Percentiles rank a stretch among this genome's conserved stretches.
These are phyloP conservation scores for Limenitis arthemis DNA, from an alignment of 2,888 invertebrate species.

Conservation along the genomic window DNA sequence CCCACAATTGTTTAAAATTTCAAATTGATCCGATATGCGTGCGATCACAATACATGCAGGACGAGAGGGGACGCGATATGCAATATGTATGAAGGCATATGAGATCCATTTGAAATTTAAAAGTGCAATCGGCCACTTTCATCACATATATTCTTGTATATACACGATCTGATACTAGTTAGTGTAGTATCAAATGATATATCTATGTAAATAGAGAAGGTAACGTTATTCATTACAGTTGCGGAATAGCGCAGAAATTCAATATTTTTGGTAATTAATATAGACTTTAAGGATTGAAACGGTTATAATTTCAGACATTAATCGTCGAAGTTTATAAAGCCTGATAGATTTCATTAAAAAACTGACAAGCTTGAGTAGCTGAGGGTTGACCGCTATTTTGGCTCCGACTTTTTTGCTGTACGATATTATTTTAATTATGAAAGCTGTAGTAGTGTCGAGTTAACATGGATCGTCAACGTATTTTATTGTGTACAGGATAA, in stretches of 20 bases:
- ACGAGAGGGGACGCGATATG: slow-evolving; percentile 14
- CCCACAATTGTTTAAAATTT: slow-evolving; percentile 15
- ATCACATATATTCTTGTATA: background rate
- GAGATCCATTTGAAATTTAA: slow-evolving; percentile 10
- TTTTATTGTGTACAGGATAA: too few species aligned
- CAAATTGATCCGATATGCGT: slow-evolving; percentile 14
- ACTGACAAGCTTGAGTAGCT: too few species aligned
- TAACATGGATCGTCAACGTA: too few species aligned
- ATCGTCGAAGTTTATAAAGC: too few species aligned
- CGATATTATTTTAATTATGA: too few species aligned
- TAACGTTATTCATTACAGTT: slow-evolving; percentile 1
- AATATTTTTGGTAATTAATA: background rate
- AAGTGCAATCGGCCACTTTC: slow-evolving; percentile 7
- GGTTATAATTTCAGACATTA: too few species aligned
- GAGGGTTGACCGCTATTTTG: too few species aligned
- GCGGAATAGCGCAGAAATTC: background rate
- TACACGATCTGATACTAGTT: slow-evolving; percentile 2
- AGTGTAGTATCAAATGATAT: slow-evolving; percentile 5
- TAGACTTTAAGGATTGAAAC: background rate
- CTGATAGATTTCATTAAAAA: too few species aligned
- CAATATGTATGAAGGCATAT: slow-evolving; percentile 17
- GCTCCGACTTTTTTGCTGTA: too few species aligned
- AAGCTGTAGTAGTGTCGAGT: too few species aligned
- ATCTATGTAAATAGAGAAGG: slow-evolving; percentile 3
- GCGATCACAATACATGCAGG: slow-evolving; percentile 18